Base-by-base conservation (phyloP, 2,797 vertebrate species). In the Labeo calbasu region DNA sequence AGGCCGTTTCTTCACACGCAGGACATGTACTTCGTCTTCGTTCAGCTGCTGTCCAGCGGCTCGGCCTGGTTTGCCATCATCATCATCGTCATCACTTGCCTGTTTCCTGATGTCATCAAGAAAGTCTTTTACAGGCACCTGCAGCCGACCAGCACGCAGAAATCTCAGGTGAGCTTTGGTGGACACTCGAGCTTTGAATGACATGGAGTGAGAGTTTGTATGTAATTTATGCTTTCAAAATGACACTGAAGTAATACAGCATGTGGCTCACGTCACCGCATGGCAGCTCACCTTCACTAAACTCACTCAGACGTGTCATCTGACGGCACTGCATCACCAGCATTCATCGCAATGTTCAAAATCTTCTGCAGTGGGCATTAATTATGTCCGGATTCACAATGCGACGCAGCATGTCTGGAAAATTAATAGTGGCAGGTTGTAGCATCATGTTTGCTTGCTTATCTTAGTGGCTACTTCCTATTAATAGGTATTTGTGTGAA, bases 21-120 rank as follows among this genome's bases (percentile, higher is more conserved):
- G 94, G 97, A 98, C 93, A 98, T 98, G 97, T 99, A 99, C 93
- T 98, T 97, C 82, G 97, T 99, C 83, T 99, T 99, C 87, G 96
- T 98, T 89, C 97, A 99, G 53, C 94, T 99, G 87, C 93, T 99
- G 61, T 99, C 98, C 92, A 99, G 98, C 86, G 97, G 97, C 83
- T 98, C 97, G 0, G 97, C 95, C 89, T 99, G 98, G 98, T 97
- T 99, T 86, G 96, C 97, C 93, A 98, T 99, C 90, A 95, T 98
- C 91, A 95, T 99, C 91, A 97, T 99, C 81, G 91, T 98, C 89
- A 94, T 97, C 86, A 95, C 94, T 53, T 99, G 98, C 92, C 95
- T 99, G 15, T 96, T 96, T 90, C 94, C 97, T 77, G 98, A 99
- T 84, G 93, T 99, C 89, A 88, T 99, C 91, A 99, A 98, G 96